Evolutionary conservation across 2,888 invertebrate genomes (phyloP), one percentile per base, ranked within the genome.

Genomic region (Andrena camellia): DNA sequence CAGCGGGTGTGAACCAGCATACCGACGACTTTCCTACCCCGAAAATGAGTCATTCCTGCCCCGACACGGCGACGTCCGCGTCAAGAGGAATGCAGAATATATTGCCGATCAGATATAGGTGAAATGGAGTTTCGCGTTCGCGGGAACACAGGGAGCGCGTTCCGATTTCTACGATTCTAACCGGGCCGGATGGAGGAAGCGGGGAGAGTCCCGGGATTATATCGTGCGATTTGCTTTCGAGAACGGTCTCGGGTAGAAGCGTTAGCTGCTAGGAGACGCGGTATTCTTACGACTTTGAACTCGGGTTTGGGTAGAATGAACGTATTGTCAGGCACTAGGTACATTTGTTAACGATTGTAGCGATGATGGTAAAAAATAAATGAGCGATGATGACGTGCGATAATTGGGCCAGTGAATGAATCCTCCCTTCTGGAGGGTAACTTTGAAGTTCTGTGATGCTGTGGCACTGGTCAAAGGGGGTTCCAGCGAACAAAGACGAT

Each of bases 121-220:
- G 81, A 69, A 81, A 88, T 80, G 70, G 71, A 81, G 80, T 86
- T 75, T 81, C 78, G 23, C 63, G 82, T 86, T 81, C 79, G 83
- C 83, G 83, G 64, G 79, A 68, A 72, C 59, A 59, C 26, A 31
- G 52, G 42, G 52, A 64, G n/a, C 26, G 66, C 48, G 42, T 48
- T 7, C n/a, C 66, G 83, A 66, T 72, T 73, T 83, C 75, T 67
- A 26, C 48, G 83, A 59, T 29, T 54, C 31, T 31, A 59, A 70
- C 33, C 60, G 20, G 42, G 48, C 8, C 10, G 57, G 3, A 23
- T 31, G 26, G 31, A 59, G 59, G 26, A 8, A 6, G 17, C 33
- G 20, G 7, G 17, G 4, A 8, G 33, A 31, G 29, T 23, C 66
- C 1, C 4, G 10, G 8, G 57, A 1, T 74, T 74, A 35, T 23